Conservation (phyloP, 2,113 vertebrate species). For the Ailurus styani region DNA sequence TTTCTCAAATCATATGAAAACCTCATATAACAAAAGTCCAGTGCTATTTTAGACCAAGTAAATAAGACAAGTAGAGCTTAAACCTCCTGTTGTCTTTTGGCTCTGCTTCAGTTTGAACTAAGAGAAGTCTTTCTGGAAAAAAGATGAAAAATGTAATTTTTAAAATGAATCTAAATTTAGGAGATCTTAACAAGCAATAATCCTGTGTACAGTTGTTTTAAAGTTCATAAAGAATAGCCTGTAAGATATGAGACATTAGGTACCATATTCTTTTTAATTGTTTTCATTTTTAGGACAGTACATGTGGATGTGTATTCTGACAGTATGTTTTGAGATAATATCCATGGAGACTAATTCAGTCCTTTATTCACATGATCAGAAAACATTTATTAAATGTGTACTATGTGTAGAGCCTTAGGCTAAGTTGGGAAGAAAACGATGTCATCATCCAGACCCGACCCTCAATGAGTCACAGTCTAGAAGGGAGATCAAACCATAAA, state of each 20-base stretch:
- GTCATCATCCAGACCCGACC: neutral
- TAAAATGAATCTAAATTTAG: slow-evolving; percentile 56
- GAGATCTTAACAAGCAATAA: neutral
- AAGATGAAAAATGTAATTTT: slow-evolving; percentile 55
- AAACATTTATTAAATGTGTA: neutral
- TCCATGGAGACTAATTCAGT: neutral
- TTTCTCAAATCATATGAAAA: slow-evolving; percentile 59
- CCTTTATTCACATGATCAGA: neutral
- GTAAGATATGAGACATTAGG: neutral
- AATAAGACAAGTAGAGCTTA: slow-evolving; percentile 65
- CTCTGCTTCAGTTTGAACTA: slow-evolving; percentile 52
- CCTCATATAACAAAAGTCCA: slow-evolving; percentile 66
- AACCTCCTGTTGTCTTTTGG: slow-evolving; percentile 47
- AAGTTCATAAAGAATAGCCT: neutral
- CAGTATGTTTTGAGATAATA: slow-evolving; percentile 10
- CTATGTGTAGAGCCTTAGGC: neutral
- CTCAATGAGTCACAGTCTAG: neutral
- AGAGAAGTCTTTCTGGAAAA: neutral
- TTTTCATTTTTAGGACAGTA: neutral
- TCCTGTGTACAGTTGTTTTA: neutral
- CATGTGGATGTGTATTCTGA: neutral
- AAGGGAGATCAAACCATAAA: neutral
- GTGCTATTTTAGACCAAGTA: slow-evolving; percentile 65
- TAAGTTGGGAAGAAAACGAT: neutral
- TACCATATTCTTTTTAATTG: neutral